Conservation (phyloP, 2,888 invertebrate species). For the Himalopsyche kuldschensis region DNA sequence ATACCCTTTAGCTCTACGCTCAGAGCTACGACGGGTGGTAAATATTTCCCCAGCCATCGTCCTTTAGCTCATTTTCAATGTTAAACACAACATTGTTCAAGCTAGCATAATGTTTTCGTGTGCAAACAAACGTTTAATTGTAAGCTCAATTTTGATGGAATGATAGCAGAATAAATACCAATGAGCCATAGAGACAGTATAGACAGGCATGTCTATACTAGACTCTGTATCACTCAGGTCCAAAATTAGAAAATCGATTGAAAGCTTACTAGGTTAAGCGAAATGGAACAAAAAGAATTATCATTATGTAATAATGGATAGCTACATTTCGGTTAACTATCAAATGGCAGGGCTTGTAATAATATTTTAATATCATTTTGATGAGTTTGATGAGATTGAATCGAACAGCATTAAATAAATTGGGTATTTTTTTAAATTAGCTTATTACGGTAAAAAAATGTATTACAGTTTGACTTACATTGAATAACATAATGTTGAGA, state of each 20-base stretch:
- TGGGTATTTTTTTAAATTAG: too few species aligned
- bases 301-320: neutral
- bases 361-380: too few species aligned
- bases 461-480: too few species aligned
- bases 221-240: neutral
- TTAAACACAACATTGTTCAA: neutral
- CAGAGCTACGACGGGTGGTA: neutral
- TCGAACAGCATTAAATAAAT: too few species aligned
- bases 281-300: neutral
- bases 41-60: neutral
- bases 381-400: too few species aligned
- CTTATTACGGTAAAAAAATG: too few species aligned
- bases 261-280: neutral
- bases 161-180: neutral
- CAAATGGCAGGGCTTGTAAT: too few species aligned
- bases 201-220: neutral
- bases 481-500: too few species aligned
- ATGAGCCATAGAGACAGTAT: neutral
- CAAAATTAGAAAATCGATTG: neutral
- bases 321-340: too few species aligned
- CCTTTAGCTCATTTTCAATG: neutral
- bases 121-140: neutral
- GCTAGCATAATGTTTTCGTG: neutral
- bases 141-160: neutral
- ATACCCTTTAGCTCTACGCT: neutral